These are phyloP conservation scores for Lamellibrachia columna DNA, from an alignment of 2,888 invertebrate species.

Conservation along the genomic window DNA sequence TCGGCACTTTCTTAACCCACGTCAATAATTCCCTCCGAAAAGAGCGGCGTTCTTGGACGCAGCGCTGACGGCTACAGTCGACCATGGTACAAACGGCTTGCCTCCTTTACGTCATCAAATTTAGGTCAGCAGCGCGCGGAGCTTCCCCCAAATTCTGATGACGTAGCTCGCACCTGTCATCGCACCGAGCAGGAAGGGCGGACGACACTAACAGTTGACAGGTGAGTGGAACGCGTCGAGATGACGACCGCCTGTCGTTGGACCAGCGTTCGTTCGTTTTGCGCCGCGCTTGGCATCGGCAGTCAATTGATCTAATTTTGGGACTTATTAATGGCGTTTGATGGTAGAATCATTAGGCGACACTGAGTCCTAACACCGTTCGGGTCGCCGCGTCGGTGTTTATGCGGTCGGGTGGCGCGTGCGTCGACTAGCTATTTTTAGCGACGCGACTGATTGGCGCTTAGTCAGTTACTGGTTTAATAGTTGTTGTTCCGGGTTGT, in stretches of 20 bases:
- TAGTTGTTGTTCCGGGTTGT: conserved; percentile 1
- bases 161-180: conserved; percentile 49
- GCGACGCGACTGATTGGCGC: not conserved
- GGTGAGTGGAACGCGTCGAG: conserved; percentile 3
- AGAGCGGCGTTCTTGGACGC: conserved; percentile 61
- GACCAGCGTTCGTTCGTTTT: not conserved
- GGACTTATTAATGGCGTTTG: not conserved
- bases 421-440: conserved; percentile 16
- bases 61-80: conserved; percentile 62
- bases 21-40: conserved; percentile 64
- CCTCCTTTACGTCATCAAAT: conserved; percentile 31
- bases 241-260: not conserved
- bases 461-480: not conserved
- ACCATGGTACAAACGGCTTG: conserved; percentile 58
- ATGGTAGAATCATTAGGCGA: not conserved
- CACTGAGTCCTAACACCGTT: not conserved
- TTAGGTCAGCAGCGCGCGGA: conserved; percentile 28
- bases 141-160: conserved; percentile 44
- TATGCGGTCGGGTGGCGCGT: conserved; percentile 4
- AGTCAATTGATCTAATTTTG: not conserved
- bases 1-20: conserved; percentile 65
- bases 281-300: not conserved
- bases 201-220: not conserved
- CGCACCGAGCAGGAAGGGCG: not conserved
- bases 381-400: conserved; percentile 1